A percentile compares a stretch with the other conserved stretches of the same genome.
Conservation (phyloP, 2,888 invertebrate genomes). For the Andricus curvator region DNA sequence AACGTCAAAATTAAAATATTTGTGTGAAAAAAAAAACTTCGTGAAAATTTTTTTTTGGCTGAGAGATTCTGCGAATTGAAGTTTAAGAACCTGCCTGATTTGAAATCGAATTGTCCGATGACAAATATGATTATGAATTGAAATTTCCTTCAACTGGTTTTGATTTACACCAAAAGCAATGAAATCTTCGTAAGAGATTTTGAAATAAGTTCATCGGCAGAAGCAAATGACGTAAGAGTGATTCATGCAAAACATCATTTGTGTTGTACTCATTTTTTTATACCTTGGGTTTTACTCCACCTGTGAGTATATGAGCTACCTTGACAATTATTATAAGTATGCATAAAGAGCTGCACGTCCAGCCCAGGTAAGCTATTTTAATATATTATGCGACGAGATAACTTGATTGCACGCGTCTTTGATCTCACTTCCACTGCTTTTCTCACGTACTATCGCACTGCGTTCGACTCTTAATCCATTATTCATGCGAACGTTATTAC, state of each 20-base stretch:
- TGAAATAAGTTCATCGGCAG: neutral
- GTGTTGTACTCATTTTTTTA: slow-evolving; percentile 12
- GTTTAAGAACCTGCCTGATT: no score
- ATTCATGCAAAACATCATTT: slow-evolving; percentile 19
- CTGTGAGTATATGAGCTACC: neutral
- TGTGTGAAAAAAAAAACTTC: no score
- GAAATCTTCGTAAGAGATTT: neutral
- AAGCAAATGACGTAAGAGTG: slow-evolving; percentile 20
- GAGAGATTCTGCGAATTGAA: no score
- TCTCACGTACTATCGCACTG: slow-evolving; percentile 24
- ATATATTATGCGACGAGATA: slow-evolving; percentile 16
- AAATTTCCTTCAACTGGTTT: neutral
- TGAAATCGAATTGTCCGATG: no score
- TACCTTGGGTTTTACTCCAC: slow-evolving; percentile 1
- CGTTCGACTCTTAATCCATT: slow-evolving; percentile 22
- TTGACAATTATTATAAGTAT: slow-evolving; percentile 21
- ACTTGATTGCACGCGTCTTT: neutral
- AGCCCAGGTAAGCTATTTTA: slow-evolving; percentile 1
- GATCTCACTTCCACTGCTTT: slow-evolving; percentile 38
- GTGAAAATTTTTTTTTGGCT: no score
- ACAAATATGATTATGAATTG: no score
- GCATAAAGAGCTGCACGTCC: slow-evolving; percentile 22
- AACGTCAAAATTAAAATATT: no score
- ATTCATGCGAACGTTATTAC: slow-evolving; percentile 26
- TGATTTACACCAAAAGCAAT: neutral